These are phyloP conservation scores for Fistularia commersonii DNA, from an alignment of 2,797 vertebrate genomes.

Conservation along the genomic window DNA sequence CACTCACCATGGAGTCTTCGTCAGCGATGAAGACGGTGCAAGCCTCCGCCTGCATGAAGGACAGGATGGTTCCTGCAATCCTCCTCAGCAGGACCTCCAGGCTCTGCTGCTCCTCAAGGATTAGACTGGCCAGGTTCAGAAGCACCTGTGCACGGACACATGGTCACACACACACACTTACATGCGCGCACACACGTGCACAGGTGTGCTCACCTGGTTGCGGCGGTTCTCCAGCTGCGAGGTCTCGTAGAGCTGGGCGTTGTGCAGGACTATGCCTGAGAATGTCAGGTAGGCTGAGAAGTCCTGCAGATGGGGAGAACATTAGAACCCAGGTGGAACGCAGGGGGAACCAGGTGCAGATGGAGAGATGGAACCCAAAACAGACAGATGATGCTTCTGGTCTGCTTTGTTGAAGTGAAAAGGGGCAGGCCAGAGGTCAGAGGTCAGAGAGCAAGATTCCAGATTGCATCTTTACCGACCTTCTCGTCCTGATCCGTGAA, in stretches of 20 bases:
- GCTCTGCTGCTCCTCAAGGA: constrained; percentile 96
- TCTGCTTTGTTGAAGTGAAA: too few species aligned
- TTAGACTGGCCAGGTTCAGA: constrained; percentile 92
- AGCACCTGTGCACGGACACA: constrained; percentile 78
- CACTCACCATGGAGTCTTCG: constrained; percentile 77
- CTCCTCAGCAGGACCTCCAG: constrained; percentile 92
- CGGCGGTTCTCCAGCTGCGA: constrained; percentile 92
- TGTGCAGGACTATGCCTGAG: constrained; percentile 95
- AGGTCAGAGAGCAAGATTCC: too few species aligned
- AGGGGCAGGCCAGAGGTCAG: too few species aligned
- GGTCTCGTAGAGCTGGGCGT: constrained; percentile 92
- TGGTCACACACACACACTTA: neutral
- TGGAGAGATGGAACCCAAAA: neutral
- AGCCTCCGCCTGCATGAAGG: constrained; percentile 95
- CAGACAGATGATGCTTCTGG: neutral
- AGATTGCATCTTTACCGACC: constrained; percentile 32
- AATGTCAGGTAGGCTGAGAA: constrained; percentile 93
- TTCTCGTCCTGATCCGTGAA: constrained; percentile 98
- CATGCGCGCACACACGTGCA: neutral
- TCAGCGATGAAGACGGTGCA: constrained; percentile 94
- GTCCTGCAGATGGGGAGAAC: constrained; percentile 72
- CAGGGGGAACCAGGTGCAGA: neutral
- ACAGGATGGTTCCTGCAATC: constrained; percentile 92
- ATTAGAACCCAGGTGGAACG: neutral
- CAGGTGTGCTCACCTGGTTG: constrained; percentile 78